Evolutionary conservation across 2,797 vertebrate genomes (phyloP), one percentile per base, ranked within the genome.

Genomic region (Pseudomugil tenellus): DNA sequence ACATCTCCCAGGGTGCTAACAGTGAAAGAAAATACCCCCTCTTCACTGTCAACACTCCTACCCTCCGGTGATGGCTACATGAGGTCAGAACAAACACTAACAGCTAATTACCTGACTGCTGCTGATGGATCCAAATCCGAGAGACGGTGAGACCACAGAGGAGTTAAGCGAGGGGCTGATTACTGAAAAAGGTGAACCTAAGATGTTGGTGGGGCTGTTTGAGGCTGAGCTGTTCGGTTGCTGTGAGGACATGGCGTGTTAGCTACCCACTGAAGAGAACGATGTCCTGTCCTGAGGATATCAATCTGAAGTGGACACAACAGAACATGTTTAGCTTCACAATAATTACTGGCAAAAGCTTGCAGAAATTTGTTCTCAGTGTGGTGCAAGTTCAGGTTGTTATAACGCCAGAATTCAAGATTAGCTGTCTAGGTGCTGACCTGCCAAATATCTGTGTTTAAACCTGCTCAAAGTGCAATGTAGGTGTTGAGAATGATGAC

Each of bases 91-190:
- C 34, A 52, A 32, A 63, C 34, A 43, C 5, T 32, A 12, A 26
- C 28, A 19, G 9, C 4, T 10, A 41, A 70, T 89, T 89, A 97
- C 96, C 93, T 96, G 96, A 75, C 93, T 95, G 87, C 93, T 95
- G 92, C 94, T 96, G 87, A 97, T 94, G 28, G 96, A 95, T 74
- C 96, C 95, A 74, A 96, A 96, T 70, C 94, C 94, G 58, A 96
- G 80, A 72, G 95, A 94, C 54, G 95, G 95, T 13, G 95, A 95
- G 35, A 94, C 90, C 26, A 94, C 93, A 0, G 95, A 94, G 54
- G 96, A 96, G 67, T 94, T 95, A 68, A 96, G 91, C 39, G 96
- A 94, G 46, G 95, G 94, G 77, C 95, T 97, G 89, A 96, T 96
- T 49, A 96, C 95, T 1, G 96, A 95, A 83, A 96, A 95, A 0